phyloP scores from a whole-genome alignment of 1,140 invertebrate genomes.

The Tribolium madens region DNA sequence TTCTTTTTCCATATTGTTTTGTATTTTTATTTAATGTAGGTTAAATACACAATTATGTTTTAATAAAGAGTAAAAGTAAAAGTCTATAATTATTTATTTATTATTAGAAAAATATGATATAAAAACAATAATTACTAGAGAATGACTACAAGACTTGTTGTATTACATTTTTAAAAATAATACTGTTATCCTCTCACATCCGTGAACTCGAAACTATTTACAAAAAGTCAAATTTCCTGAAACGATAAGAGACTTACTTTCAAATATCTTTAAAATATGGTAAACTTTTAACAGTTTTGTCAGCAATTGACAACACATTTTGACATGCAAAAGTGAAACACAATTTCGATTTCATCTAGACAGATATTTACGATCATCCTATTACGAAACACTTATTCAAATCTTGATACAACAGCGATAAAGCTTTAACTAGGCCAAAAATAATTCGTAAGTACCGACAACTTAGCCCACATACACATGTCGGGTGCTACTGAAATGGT shows the following conservation, averaged over 20 bases:
- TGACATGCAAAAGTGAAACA: neutral
- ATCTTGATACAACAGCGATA: too few relatives aligned
- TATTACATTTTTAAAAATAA: neutral
- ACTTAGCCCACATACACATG: conserved; percentile 3
- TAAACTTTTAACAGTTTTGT: neutral
- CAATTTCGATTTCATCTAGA: conserved; percentile 6
- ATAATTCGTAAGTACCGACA: neutral
- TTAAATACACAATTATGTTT: neutral
- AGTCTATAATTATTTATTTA: neutral
- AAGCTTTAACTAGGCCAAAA: conserved; percentile 4
- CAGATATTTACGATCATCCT: neutral
- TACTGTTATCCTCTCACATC: neutral
- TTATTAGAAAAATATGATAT: neutral
- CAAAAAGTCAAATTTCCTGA: neutral
- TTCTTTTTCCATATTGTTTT: neutral
- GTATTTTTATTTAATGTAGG: neutral
- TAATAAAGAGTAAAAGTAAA: neutral
- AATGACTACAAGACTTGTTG: too few relatives aligned
- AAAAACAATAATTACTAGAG: too few relatives aligned
- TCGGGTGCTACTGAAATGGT: neutral
- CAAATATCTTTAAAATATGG: neutral
- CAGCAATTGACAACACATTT: neutral
- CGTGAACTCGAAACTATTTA: neutral
- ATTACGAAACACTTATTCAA: neutral
- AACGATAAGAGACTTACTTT: neutral